Conservation (phyloP, 2,797 vertebrate species). For the Artibeus lituratus region DNA sequence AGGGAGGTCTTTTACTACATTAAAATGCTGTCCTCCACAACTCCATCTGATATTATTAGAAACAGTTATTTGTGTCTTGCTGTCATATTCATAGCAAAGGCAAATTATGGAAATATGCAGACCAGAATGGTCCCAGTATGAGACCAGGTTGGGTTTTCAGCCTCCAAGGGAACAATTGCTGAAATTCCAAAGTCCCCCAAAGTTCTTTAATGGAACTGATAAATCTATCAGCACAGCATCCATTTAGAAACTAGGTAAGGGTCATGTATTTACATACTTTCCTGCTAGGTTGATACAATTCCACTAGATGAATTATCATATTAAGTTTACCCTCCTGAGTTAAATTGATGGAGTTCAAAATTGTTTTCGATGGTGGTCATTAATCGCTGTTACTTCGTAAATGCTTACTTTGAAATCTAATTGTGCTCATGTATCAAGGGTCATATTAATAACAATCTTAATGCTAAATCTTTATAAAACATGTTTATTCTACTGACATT, state of each 20-base stretch:
- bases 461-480: slow-evolving; percentile 87
- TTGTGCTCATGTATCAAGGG: slow-evolving; percentile 91
- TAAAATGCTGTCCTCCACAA: slow-evolving; percentile 95
- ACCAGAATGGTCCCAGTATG: slow-evolving; percentile 95
- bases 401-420: slow-evolving; percentile 95
- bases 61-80: slow-evolving; percentile 98
- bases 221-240: slow-evolving; percentile 94
- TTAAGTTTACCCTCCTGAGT: slow-evolving; percentile 99
- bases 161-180: slow-evolving; percentile 94
- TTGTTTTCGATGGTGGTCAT: slow-evolving; percentile 99
- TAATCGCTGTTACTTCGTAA: slow-evolving; percentile 99
- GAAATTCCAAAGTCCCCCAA: slow-evolving; percentile 97
- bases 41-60: slow-evolving; percentile 98
- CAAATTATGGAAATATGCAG: slow-evolving; percentile 98
- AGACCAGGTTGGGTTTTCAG: slow-evolving; percentile 93
- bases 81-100: slow-evolving; percentile 96
- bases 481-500: slow-evolving; percentile 84
- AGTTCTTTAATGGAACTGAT: slow-evolving; percentile 96
- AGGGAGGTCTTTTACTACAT: slow-evolving; percentile 93
- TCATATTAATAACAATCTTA: slow-evolving; percentile 92
- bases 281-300: slow-evolving; percentile 94
- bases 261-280: slow-evolving; percentile 98
- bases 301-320: slow-evolving; percentile 99
- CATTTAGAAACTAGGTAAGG: slow-evolving; percentile 97
- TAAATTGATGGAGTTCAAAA: slow-evolving; percentile 99